Evolutionary conservation across 2,113 vertebrate species (phyloP), one percentile per base, ranked within the genome.

Genomic region (Uropsilus gracilis): DNA sequence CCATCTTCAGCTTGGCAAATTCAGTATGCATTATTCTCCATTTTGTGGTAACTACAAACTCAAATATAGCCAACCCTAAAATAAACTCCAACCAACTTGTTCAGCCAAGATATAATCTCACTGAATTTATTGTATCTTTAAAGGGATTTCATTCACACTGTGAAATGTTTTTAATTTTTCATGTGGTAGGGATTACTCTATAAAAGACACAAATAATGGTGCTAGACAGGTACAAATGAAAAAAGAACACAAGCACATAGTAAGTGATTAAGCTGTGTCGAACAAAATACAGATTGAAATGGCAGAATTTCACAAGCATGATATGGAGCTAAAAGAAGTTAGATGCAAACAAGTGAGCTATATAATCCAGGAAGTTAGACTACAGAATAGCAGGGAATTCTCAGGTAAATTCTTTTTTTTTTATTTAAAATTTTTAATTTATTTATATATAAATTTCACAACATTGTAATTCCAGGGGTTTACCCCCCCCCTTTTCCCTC

Each of bases 1-100:
- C 30, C 96, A 28, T 76, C 82, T 73, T 82, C 46, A 72, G n/a
- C 69, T 94, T 94, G 96, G 88, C 69, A 89, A 46, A 44, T 61
- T 55, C 22, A 13, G 55, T 4, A 39, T 28, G 39, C 42, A 59
- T 68, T 77, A 55, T 89, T 91, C 24, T 44, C 73, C 71, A 77
- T 32, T 73, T 87, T 57, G 34, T 59, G n/a, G 18, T 83, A 32
- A 86, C 20, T 82, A 46, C 8, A 83, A 34, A 53, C 9, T 93
- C 66, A 68, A 78, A 61, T 37, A 32, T 24, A 48, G 85, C 28
- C 88, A 94, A 89, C 10, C 16, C 5, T 30, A 81, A 78, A 84
- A 34, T 68, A 44, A 86, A 14, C 28, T 63, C 14, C 18, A 3
- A 55, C 6, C 34, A 87, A 86, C 18, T 82, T 55, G 78, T 37